phyloP scores from a whole-genome alignment of 2,797 vertebrate species.

The Leucoraja ocellata region DNA sequence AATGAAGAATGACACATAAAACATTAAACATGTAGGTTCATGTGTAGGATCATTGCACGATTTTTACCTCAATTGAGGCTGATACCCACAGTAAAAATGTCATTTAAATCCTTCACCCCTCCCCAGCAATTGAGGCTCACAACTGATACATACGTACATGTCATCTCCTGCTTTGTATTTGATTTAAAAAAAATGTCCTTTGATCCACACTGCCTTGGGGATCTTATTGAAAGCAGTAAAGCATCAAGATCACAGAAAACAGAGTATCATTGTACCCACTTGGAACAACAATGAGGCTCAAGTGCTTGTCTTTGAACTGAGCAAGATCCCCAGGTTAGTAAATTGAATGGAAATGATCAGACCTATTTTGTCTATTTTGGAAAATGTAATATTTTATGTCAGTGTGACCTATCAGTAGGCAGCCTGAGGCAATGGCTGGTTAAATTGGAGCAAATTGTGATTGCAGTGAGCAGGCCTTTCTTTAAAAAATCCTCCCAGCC shows the following conservation, averaged over 20 bases:
- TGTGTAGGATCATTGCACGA: no score
- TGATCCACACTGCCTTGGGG: background rate
- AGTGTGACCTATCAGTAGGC: background rate
- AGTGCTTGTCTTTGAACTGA: background rate
- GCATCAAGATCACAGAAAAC: background rate
- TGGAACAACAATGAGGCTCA: background rate
- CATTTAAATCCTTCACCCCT: background rate
- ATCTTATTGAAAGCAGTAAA: background rate
- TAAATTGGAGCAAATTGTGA: background rate
- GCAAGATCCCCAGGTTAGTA: background rate
- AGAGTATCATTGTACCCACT: background rate
- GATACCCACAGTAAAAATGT: background rate
- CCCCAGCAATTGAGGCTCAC: background rate
- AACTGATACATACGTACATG: background rate
- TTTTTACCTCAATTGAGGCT: no score
- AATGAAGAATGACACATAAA: no score
- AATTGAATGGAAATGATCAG: background rate
- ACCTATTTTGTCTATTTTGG: conserved; percentile 24
- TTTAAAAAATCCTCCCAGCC: background rate
- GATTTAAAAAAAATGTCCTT: background rate
- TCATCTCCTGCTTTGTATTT: background rate
- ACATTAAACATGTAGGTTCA: no score
- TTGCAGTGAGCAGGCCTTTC: background rate
- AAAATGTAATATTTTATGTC: background rate
- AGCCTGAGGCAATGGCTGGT: background rate